These are phyloP conservation scores for Syngnathoides biaculeatus DNA, from an alignment of 2,113 vertebrate species.

Conservation along the genomic window DNA sequence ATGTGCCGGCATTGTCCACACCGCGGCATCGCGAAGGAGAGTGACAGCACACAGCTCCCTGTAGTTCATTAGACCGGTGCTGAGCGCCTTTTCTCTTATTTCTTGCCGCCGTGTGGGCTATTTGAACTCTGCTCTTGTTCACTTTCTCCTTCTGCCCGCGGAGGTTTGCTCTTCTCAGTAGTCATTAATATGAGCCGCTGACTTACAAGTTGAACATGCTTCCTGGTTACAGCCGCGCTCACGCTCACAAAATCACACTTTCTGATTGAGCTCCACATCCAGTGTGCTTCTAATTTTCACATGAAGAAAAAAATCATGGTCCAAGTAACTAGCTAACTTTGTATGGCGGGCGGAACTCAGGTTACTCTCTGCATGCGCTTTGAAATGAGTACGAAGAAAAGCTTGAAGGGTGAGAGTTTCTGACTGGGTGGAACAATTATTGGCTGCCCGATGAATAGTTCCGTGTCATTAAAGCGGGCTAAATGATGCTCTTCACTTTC, in stretches of 20 bases:
- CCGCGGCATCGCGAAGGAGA: constrained; percentile 56
- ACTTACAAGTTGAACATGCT: constrained; percentile 47
- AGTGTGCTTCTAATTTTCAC: constrained; percentile 59
- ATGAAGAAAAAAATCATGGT: constrained; percentile 50
- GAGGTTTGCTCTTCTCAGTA: constrained; percentile 38
- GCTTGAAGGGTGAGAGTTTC: constrained; percentile 44
- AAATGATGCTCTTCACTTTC: constrained; percentile 62
- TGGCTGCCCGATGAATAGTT: constrained; percentile 55
- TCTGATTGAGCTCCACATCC: constrained; percentile 47
- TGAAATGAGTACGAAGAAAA: constrained; percentile 26
- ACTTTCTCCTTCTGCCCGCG: constrained; percentile 2
- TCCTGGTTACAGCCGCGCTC: constrained; percentile 39
- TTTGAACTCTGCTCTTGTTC: constrained; percentile 7
- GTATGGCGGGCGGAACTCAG: constrained; percentile 37
- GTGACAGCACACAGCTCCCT: constrained; percentile 50
- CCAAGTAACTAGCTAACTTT: constrained; percentile 41
- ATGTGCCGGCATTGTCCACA: constrained; percentile 51
- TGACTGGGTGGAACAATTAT: constrained; percentile 51
- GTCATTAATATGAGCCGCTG: constrained; percentile 59
- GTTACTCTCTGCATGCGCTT: constrained; percentile 27
- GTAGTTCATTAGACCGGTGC: constrained; percentile 58
- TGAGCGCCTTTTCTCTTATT: constrained; percentile 5
- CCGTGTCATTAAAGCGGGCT: constrained; percentile 58
- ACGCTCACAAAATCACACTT: constrained; percentile 48
- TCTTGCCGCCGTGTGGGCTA: constrained; percentile 1